Percentiles rank a stretch among this genome's conserved stretches.
phyloP scores from a whole-genome alignment of 2,888 invertebrate species.

The Hecatera dysodea region DNA sequence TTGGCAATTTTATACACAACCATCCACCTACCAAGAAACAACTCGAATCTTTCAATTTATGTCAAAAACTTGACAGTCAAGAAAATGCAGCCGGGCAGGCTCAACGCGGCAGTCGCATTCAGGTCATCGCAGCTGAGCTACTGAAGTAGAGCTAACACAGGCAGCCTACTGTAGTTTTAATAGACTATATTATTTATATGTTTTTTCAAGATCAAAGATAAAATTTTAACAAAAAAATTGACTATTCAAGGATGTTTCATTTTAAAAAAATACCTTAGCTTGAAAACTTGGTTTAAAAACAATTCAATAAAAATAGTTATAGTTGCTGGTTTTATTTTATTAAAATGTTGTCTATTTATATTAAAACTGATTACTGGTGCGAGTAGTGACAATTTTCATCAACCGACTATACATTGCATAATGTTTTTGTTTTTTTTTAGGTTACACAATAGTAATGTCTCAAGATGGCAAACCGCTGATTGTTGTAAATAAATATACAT shows the following conservation, averaged over 20 bases:
- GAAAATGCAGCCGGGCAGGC: neutral
- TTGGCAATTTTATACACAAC: slow-evolving; percentile 8
- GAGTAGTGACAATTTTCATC: neutral
- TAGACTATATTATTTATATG: neutral
- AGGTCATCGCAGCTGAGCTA: neutral
- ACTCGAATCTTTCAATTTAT: neutral
- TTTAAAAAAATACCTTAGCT: neutral
- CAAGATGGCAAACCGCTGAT: slow-evolving; percentile 5
- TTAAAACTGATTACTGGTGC: neutral
- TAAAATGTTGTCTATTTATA: neutral
- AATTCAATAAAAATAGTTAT: no score
- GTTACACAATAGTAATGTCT: neutral
- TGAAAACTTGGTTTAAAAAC: no score
- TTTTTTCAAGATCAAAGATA: neutral
- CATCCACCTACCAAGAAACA: slow-evolving; percentile 5
- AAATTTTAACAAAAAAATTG: neutral
- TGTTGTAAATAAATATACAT: slow-evolving; percentile 7
- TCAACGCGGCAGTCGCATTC: neutral
- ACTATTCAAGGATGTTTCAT: neutral
- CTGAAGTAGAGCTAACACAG: neutral
- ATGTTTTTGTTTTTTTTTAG: neutral
- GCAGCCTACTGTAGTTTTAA: neutral
- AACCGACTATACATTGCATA: neutral
- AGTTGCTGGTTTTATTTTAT: neutral
- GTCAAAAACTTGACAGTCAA: neutral